Base-by-base conservation (phyloP, 2,888 invertebrate genomes). In the Stenchaetothrips biformis region DNA sequence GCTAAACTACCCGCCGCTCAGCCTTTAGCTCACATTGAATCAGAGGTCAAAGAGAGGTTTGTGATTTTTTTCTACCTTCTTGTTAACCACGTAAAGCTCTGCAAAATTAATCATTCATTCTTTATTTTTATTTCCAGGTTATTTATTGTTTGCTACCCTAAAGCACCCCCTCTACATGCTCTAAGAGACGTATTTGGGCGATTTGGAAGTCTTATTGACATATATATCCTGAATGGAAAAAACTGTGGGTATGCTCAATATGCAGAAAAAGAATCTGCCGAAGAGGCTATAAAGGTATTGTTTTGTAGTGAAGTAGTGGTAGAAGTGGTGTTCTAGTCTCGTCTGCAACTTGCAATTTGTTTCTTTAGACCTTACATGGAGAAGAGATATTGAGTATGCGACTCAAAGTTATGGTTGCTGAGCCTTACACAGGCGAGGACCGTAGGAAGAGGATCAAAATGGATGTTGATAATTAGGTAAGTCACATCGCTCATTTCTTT, bases 211-310 rank as follows among this genome's bases (percentile, higher is more conserved):
- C 89, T 97, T 13, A 95, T 97, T 81, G 96, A 96, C 86, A 95
- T 96, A 2, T 97, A 95, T 86, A 92, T 97, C 86, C 88, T 97
- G 83, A 93, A 93, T 79, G 94, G 96, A 85, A 94, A 95, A 86
- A 97, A 95, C 85, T 96, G 95, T 87, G 97, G 97, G 0, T 97
- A 96, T 87, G 97, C 95, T 8, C 95, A 95, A 85, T 97, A 94
- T 87, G 93, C 95, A 4, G 90, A 89, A 79, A 89, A 89, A 80
- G 90, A 92, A 67, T 92, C 94, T 82, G 97, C 97, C 0, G 90
- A 92, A 83, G 89, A 90, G 84, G 95, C 95, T 0, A 93, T 94
- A 78, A 89, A 89, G 87, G 92, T 92, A 87, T 83, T 48, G 48
- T 48, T 48, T 77, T 53, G 74, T 48, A 79, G 27, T 21, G 77